These are phyloP conservation scores for Brenthis hecate DNA, from an alignment of 2,888 invertebrate genomes.

Conservation along the genomic window DNA sequence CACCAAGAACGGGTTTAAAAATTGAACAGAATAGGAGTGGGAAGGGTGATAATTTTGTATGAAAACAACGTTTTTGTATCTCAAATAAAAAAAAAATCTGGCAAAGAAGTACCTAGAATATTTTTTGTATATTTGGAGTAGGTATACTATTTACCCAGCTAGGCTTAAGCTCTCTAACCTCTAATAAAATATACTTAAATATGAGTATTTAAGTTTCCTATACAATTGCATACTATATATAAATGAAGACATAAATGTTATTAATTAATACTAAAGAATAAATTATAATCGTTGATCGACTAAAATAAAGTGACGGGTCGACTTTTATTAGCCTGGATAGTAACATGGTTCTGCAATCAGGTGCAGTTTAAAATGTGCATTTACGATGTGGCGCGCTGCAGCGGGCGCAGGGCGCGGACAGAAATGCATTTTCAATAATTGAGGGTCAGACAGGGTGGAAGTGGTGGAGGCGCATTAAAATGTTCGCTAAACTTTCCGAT, in stretches of 20 bases:
- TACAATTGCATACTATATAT: too few species aligned
- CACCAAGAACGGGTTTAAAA: too few species aligned
- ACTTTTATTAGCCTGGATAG: slow-evolving; percentile 70
- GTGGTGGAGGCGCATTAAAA: slow-evolving; percentile 70
- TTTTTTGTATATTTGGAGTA: too few species aligned
- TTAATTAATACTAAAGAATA: slow-evolving; percentile 14
- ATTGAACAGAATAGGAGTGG: too few species aligned
- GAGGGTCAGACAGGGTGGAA: slow-evolving; percentile 77
- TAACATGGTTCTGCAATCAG: slow-evolving; percentile 80
- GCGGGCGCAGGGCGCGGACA: slow-evolving; percentile 72
- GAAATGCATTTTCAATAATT: slow-evolving; percentile 82
- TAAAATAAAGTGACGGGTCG: slow-evolving; percentile 70
- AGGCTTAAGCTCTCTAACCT: too few species aligned
- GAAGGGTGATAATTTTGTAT: too few species aligned
- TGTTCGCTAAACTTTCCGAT: slow-evolving; percentile 72
- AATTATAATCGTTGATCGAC: slow-evolving; percentile 55
- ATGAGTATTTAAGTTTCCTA: too few species aligned
- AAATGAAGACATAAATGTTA: neutral
- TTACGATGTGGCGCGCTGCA: slow-evolving; percentile 66
- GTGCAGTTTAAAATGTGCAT: slow-evolving; percentile 82
- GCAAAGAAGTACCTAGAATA: too few species aligned
- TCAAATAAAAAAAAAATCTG: too few species aligned
- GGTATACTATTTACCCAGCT: too few species aligned
- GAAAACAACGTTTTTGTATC: too few species aligned
- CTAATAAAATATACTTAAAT: too few species aligned